Evolutionary conservation across 1,140 invertebrate genomes (phyloP), one percentile per base, ranked within the genome.

Genomic region (Lordiphosa stackelbergi): DNA sequence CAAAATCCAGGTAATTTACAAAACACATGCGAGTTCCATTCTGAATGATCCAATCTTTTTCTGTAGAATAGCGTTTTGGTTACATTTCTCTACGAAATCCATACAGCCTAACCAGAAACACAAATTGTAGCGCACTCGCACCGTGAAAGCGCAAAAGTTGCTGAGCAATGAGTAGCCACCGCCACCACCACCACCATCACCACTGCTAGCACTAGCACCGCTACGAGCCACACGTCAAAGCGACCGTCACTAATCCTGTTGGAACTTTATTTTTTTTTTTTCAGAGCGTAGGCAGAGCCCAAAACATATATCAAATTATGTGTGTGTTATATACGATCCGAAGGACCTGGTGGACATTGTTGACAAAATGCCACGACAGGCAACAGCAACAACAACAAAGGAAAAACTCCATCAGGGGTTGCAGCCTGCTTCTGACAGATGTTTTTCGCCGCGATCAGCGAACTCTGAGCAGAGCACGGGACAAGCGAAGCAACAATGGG

Each of bases 381-480:
- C 31, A 43, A 62, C 47, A 60, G 56, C 66, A 66, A 49, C 43
- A 62, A 36, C 56, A 61, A 37, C 63, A 66, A 57, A 24, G 22
- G 22, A 24, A 5, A 24, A 24, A 24, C 57, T 66, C 57, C 42
- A 61, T 61, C 69, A 73, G 74, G 79, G 78, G 78, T 81, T 83
- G 77, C 81, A 85, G 83, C 83, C 85, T 73, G 83, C 28, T 31
- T 8, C 28, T 31, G 73, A 83, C 83, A 85, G 83, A 85, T 85
- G 83, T 85, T 85, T 84, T 85, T 83, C 66, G 73, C 69, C 69
- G 69, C 48, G 55, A 58, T 60, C 56, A 48, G 64, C 58, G 66
- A 70, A 54, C 64, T 47, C 58, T 56, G 28, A 16, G 51, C 28
- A 49, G 34, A 22, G 16, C 24, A 47, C 19, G 19, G 19, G 31